Evolutionary conservation across 2,888 invertebrate species (phyloP).

Genomic region (Cataglyphis livida): DNA sequence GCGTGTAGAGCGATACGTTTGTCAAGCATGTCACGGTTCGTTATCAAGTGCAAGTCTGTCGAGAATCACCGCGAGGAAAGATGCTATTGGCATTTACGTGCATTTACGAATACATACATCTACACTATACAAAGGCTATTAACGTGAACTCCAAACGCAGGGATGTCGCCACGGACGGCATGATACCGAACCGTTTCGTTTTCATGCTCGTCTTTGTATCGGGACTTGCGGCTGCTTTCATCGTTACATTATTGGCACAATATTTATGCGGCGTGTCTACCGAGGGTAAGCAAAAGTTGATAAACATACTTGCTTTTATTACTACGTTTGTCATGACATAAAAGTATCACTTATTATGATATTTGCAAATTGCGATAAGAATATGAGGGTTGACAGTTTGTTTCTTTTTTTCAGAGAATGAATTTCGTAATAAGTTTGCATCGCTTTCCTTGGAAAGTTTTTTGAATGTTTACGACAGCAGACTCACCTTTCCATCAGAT

Average conservation of each 20-base stretch:
- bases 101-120: constrained; percentile 54
- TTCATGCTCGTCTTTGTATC: constrained; percentile 77
- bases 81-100: constrained; percentile 67
- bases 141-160: constrained; percentile 66
- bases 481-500: constrained; percentile 70
- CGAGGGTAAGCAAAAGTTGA: constrained; percentile 66
- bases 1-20: neutral
- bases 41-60: neutral
- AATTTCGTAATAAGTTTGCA: constrained; percentile 74
- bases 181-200: constrained; percentile 74
- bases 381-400: neutral
- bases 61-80: constrained; percentile 36
- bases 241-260: constrained; percentile 77
- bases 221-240: constrained; percentile 78
- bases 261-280: constrained; percentile 73
- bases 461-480: constrained; percentile 78
- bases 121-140: constrained; percentile 54
- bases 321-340: neutral
- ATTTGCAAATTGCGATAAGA: neutral
- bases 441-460: constrained; percentile 78
- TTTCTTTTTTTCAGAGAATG: constrained; percentile 64
- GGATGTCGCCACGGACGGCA: constrained; percentile 64
- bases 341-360: neutral
- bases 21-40: constrained; percentile 24
- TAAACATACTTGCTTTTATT: neutral